Conservation (phyloP, 2,888 invertebrate genomes). For the Actias luna region DNA sequence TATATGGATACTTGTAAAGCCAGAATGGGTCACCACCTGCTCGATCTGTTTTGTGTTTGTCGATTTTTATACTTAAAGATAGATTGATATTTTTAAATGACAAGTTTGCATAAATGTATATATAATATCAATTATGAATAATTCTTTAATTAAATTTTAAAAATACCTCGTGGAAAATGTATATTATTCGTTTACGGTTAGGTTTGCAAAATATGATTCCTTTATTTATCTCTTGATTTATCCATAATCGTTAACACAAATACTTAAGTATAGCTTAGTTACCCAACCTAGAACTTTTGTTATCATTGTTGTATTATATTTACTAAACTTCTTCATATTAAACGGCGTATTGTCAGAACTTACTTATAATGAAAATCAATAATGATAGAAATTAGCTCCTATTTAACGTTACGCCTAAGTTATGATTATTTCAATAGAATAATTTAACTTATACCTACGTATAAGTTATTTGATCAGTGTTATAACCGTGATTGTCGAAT, state of each 20-base stretch:
- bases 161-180: too few relatives aligned
- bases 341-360: too few relatives aligned
- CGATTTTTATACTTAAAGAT: slow-evolving; percentile 11
- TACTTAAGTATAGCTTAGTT: too few relatives aligned
- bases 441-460: not conserved
- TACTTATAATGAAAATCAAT: not conserved
- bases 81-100: slow-evolving; percentile 5
- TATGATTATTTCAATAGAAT: not conserved
- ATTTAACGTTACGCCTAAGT: not conserved
- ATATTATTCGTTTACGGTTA: too few relatives aligned
- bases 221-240: too few relatives aligned
- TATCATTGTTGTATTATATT: too few relatives aligned
- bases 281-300: too few relatives aligned
- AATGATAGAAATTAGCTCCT: not conserved
- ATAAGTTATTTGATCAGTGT: not conserved
- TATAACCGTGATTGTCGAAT: not conserved
- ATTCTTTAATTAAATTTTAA: not conserved
- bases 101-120: not conserved
- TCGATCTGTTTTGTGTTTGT: slow-evolving; percentile 11
- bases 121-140: not conserved
- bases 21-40: slow-evolving; percentile 14
- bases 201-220: too few relatives aligned
- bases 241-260: too few relatives aligned
- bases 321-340: too few relatives aligned
- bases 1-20: slow-evolving; percentile 10